These are phyloP conservation scores for Luscinia luscinia DNA, from an alignment of 2,797 vertebrate genomes.

Conservation along the genomic window DNA sequence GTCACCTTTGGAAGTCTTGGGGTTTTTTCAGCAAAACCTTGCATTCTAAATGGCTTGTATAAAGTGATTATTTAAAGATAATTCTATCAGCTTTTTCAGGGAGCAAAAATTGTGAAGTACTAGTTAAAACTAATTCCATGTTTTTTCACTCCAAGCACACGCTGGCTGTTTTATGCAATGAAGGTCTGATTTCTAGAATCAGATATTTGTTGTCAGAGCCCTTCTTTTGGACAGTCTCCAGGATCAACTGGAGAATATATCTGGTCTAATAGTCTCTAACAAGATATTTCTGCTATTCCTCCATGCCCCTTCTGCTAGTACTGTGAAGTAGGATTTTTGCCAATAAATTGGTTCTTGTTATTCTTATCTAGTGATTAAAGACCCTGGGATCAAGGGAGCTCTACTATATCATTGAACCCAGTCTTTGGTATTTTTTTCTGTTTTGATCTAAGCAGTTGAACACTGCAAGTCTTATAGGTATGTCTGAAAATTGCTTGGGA, in stretches of 20 bases:
- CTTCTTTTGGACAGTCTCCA: not conserved
- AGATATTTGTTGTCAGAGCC: not conserved
- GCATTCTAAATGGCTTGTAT: not conserved
- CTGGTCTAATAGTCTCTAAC: not conserved
- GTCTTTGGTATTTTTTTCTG: not conserved
- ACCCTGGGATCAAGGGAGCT: not conserved
- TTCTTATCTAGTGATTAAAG: not conserved
- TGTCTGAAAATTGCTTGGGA: not conserved
- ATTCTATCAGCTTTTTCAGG: not conserved
- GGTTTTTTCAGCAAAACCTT: not conserved
- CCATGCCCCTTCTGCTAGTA: not conserved
- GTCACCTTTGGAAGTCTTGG: not conserved
- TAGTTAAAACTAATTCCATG: not conserved
- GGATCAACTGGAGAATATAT: not conserved
- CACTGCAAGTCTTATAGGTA: not conserved
- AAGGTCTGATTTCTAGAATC: not conserved
- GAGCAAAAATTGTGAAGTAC: not conserved
- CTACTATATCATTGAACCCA: not conserved
- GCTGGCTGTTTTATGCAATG: accelerated
- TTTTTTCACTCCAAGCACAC: not conserved
- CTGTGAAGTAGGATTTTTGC: not conserved
- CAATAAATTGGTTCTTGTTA: not conserved
- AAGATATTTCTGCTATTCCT: not conserved
- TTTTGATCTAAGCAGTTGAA: not conserved
- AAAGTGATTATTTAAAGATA: not conserved